Conservation (phyloP, 2,888 invertebrate species). For the Hirudinaria manillensis region DNA sequence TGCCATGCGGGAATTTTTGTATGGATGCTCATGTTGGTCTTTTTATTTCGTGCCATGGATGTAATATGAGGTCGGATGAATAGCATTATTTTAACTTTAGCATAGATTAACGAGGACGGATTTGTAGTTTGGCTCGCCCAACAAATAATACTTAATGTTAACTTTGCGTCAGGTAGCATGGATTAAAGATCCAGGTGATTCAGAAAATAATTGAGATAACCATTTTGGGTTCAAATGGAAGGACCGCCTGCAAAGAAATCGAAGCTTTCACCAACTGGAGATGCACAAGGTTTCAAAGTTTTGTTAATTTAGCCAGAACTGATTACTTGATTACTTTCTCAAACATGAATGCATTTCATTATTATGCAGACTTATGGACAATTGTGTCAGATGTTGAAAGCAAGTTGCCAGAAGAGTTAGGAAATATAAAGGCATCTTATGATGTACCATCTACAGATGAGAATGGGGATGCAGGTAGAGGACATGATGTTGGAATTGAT, state of each 20-base stretch:
- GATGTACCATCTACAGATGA: slow-evolving; percentile 6
- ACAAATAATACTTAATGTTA: too few species aligned
- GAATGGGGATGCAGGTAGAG: slow-evolving; percentile 6
- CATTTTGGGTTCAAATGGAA: slow-evolving; percentile 19
- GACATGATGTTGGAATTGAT: slow-evolving; percentile 10
- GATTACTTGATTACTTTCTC: background rate
- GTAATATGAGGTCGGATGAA: too few species aligned
- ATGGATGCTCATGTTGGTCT: background rate
- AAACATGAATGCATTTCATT: background rate
- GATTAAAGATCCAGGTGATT: slow-evolving; percentile 11
- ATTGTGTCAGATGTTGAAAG: slow-evolving; percentile 27
- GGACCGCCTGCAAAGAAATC: slow-evolving; percentile 25
- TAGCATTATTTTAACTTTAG: too few species aligned
- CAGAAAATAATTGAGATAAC: slow-evolving; percentile 9
- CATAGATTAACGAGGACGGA: too few species aligned
- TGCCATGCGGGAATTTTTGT: background rate
- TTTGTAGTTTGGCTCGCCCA: too few species aligned
- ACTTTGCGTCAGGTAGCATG: slow-evolving; percentile 2
- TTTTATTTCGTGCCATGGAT: background rate
- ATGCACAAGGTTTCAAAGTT: slow-evolving; percentile 4
- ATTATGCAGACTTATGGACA: slow-evolving; percentile 20
- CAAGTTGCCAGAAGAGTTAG: slow-evolving; percentile 24
- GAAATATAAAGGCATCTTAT: slow-evolving; percentile 5
- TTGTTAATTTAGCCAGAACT: background rate
- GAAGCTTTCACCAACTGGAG: slow-evolving; percentile 18